These are phyloP conservation scores for Colletes latitarsis DNA, from an alignment of 1,140 invertebrate genomes.

Conservation along the genomic window DNA sequence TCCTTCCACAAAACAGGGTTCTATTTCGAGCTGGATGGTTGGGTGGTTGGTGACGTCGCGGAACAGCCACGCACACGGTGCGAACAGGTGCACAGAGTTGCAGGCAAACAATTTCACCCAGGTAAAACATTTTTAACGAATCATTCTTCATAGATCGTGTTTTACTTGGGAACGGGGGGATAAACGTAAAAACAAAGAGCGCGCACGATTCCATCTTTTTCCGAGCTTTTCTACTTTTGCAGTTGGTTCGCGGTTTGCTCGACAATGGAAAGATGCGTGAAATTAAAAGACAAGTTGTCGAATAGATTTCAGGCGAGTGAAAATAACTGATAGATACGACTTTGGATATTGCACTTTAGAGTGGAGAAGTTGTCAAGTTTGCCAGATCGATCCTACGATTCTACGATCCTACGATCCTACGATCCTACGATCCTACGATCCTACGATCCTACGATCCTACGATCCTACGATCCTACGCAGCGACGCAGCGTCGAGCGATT, in stretches of 20 bases:
- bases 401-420: too few species aligned
- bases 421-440: too few species aligned
- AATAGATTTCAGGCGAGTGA: neutral
- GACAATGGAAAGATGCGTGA: slow-evolving; percentile 25
- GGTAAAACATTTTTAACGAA: neutral
- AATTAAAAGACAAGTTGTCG: neutral
- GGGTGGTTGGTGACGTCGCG: neutral
- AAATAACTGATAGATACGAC: neutral
- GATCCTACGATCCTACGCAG: neutral
- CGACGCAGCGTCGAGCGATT: slow-evolving; percentile 22
- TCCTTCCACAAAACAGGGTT: slow-evolving; percentile 15
- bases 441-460: too few species aligned
- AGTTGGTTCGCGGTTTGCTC: neutral
- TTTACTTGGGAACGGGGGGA: slow-evolving; percentile 26
- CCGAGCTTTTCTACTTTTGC: neutral
- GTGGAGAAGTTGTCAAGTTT: too few species aligned
- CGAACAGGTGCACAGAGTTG: slow-evolving; percentile 51
- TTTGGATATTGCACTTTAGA: too few species aligned
- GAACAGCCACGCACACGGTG: neutral
- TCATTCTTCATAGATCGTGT: neutral
- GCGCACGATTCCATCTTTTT: slow-evolving; percentile 28
- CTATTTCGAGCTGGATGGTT: neutral
- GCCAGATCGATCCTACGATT: too few species aligned
- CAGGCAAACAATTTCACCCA: slow-evolving; percentile 48
- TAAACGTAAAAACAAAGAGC: too few species aligned